Evolutionary conservation across 2,113 vertebrate species (phyloP).

Genomic region (Arizona elegans): DNA sequence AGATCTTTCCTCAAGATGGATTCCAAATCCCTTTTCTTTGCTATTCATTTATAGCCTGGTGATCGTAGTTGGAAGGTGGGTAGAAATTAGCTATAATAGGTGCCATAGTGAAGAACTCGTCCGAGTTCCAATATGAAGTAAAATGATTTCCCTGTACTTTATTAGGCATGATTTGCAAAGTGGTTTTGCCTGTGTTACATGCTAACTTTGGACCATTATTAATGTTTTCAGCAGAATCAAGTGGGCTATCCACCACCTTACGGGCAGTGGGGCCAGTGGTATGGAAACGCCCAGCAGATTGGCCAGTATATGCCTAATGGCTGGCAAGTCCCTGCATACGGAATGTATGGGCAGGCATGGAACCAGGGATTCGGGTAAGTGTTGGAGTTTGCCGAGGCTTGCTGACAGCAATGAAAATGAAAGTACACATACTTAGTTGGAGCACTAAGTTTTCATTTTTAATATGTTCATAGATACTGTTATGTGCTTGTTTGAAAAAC

Average conservation of each 20-base stretch:
- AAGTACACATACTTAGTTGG: background rate
- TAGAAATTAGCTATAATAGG: background rate
- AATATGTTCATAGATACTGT: background rate
- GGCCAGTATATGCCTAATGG: constrained; percentile 95
- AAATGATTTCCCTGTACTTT: background rate
- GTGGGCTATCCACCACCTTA: constrained; percentile 88
- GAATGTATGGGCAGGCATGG: constrained; percentile 93
- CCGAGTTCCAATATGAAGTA: background rate
- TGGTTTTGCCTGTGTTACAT: background rate
- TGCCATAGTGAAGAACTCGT: background rate
- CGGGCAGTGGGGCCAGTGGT: constrained; percentile 97
- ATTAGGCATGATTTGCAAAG: background rate
- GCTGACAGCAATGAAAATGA: background rate
- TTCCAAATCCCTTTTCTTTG: background rate
- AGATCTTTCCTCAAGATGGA: background rate
- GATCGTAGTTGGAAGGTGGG: background rate
- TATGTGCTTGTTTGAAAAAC: background rate
- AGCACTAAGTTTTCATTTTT: background rate
- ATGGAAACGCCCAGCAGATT: constrained; percentile 89
- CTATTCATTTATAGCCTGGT: background rate
- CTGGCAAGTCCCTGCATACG: constrained; percentile 94
- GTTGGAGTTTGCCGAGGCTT: background rate
- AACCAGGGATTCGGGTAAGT: constrained; percentile 95
- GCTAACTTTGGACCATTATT: background rate
- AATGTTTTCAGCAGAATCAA: constrained; percentile 80